Evolutionary conservation across 2,113 vertebrate genomes (phyloP).

Genomic region (Silurus asotus): DNA sequence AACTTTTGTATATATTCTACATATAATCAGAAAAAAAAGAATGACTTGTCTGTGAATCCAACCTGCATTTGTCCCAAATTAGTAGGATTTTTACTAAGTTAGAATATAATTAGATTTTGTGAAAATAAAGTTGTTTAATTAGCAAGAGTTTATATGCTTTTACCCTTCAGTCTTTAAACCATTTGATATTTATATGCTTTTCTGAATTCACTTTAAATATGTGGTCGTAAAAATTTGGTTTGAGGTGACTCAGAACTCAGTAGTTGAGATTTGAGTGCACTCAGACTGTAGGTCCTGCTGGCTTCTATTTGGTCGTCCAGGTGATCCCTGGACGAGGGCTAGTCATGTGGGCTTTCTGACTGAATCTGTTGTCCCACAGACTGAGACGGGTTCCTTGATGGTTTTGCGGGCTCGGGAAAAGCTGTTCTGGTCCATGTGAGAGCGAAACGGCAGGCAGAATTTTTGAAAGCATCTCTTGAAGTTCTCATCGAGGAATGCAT

Average conservation of each 20-base stretch:
- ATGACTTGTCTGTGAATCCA: neutral
- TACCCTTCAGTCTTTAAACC: neutral
- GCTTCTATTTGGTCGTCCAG: constrained; percentile 46
- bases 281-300: constrained; percentile 71
- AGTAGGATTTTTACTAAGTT: neutral
- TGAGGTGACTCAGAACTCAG: constrained; percentile 61
- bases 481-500: constrained; percentile 95
- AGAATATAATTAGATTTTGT: neutral
- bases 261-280: constrained; percentile 74
- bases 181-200: neutral
- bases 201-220: neutral
- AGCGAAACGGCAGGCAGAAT: constrained; percentile 84
- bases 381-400: constrained; percentile 75
- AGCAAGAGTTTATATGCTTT: neutral
- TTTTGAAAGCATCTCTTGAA: constrained; percentile 96
- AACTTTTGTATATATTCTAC: neutral
- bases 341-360: constrained; percentile 80
- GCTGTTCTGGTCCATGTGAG: constrained; percentile 74
- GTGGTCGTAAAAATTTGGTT: neutral
- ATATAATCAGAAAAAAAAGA: neutral
- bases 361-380: constrained; percentile 72
- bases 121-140: neutral
- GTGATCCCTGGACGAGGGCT: constrained; percentile 63
- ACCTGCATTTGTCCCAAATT: neutral
- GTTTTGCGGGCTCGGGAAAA: constrained; percentile 78